phyloP scores from a whole-genome alignment of 2,113 vertebrate species.

The Pedetes capensis region DNA sequence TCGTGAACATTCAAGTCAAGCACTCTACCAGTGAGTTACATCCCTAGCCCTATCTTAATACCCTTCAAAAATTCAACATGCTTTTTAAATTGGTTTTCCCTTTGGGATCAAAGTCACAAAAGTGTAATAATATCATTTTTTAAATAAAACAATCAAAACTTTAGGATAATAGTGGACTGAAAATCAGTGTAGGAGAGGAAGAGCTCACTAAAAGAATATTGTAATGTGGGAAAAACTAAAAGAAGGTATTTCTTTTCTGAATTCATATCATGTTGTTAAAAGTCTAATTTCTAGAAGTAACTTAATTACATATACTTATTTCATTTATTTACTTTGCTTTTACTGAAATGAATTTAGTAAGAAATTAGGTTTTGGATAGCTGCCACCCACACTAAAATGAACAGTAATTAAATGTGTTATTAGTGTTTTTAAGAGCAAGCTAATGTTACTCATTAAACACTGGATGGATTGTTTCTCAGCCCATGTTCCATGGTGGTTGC shows the following conservation, averaged over 20 bases:
- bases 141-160: not conserved
- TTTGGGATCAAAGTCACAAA: not conserved
- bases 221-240: not conserved
- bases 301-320: constrained; percentile 9
- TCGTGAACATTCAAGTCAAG: too few relatives aligned
- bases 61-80: not conserved
- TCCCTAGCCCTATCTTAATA: not conserved
- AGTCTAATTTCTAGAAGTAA: not conserved
- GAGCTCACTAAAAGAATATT: not conserved
- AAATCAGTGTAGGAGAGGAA: not conserved
- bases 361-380: not conserved
- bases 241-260: not conserved
- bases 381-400: constrained; percentile 44
- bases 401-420: constrained; percentile 63
- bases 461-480: constrained; percentile 20
- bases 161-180: not conserved
- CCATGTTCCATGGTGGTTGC: not conserved
- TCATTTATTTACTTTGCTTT: constrained; percentile 1
- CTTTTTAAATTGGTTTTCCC: not conserved
- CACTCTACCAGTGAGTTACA: not conserved
- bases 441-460: constrained; percentile 56
- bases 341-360: constrained; percentile 34
- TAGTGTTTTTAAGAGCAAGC: constrained; percentile 52
- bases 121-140: not conserved
- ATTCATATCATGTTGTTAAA: not conserved